Evolutionary conservation across 2,797 vertebrate species (phyloP).

Genomic region (Sphenopsis melanotis): DNA sequence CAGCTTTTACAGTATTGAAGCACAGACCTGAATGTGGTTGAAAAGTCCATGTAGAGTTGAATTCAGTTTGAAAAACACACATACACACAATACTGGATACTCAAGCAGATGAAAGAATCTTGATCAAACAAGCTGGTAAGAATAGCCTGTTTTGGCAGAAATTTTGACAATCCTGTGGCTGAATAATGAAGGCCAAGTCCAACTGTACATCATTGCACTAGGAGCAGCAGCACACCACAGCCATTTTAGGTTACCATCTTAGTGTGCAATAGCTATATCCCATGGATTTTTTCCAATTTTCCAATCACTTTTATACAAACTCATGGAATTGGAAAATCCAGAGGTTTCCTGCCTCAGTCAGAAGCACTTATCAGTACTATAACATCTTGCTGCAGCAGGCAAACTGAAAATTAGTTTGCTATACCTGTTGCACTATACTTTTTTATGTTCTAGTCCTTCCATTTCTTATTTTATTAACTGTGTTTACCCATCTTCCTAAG

Average conservation of each 20-base stretch:
- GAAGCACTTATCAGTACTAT: neutral
- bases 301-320: neutral
- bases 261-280: neutral
- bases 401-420: neutral
- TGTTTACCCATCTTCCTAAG: neutral
- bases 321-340: neutral
- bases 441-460: neutral
- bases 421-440: neutral
- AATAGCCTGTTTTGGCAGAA: neutral
- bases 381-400: neutral
- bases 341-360: neutral
- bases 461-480: neutral
- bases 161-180: neutral
- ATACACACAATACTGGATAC: neutral
- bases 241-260: neutral
- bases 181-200: neutral
- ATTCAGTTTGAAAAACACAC: neutral
- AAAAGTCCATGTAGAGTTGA: neutral
- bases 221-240: neutral
- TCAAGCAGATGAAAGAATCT: neutral
- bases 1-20: neutral
- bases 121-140: neutral
- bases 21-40: neutral
- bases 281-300: neutral
- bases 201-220: too few species aligned